Evolutionary conservation across 1,140 invertebrate genomes (phyloP).

Genomic region (Caenorhabditis remanei): DNA sequence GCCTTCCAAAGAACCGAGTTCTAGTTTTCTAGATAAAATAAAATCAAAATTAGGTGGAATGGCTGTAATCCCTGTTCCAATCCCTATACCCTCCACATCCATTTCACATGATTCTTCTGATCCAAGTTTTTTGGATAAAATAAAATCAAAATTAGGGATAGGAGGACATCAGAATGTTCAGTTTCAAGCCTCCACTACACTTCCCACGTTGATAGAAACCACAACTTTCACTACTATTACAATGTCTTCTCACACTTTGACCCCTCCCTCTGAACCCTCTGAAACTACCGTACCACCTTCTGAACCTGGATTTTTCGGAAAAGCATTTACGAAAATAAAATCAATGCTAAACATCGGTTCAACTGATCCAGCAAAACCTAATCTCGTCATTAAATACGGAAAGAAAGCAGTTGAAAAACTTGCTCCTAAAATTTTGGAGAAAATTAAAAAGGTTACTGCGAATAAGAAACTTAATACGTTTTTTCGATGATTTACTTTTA

Average conservation of each 20-base stretch:
- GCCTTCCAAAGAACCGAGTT: background rate
- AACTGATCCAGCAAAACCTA: background rate
- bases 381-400: conserved; percentile 19
- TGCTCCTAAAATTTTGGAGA: conserved; percentile 13
- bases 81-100: background rate
- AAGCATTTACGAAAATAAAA: conserved; percentile 5
- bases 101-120: background rate
- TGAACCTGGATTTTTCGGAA: background rate
- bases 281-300: background rate
- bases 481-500: background rate
- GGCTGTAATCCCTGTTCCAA: background rate
- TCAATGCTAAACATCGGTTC: conserved; percentile 27
- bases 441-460: background rate
- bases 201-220: background rate
- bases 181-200: background rate
- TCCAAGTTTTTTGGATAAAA: conserved; percentile 2
- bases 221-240: background rate
- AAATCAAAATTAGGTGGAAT: background rate
- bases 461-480: background rate
- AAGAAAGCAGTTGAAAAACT: conserved; percentile 37
- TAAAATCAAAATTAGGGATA: background rate
- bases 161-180: background rate
- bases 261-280: background rate
- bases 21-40: conserved; percentile 10
- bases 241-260: background rate